A percentile compares a stretch with the other conserved stretches of the same genome.
Evolutionary conservation across 2,797 vertebrate genomes (phyloP).

Genomic region (Pangasius macronema): DNA sequence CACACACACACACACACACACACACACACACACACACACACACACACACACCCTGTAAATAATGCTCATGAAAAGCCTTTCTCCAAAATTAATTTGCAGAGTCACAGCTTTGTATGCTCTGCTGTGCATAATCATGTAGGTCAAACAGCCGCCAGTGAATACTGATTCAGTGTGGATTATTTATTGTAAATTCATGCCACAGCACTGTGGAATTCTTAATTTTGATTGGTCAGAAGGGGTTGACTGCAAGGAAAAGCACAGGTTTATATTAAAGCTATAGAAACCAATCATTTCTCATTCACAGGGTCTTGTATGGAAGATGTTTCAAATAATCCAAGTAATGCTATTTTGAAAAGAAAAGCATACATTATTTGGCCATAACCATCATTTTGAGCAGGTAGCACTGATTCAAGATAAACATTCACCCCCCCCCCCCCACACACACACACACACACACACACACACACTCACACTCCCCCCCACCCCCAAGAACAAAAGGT

Average conservation of each 20-base stretch:
- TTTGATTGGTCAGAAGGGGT: background rate
- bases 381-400: background rate
- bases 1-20: background rate
- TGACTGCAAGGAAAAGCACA: background rate
- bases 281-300: background rate
- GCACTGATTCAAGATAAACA: background rate
- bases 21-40: background rate
- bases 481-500: background rate
- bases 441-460: no score
- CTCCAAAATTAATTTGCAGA: constrained; percentile 69
- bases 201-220: background rate
- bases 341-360: background rate
- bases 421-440: background rate
- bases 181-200: background rate
- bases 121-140: constrained; percentile 64
- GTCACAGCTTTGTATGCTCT: constrained; percentile 43
- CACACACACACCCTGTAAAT: constrained; percentile 58
- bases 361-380: background rate
- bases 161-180: background rate
- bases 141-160: constrained; percentile 58
- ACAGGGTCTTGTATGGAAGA: background rate
- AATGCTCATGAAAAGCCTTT: constrained; percentile 69
- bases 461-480: no score
- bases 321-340: background rate
- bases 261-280: background rate